A percentile compares a stretch with the other conserved stretches of the same genome.
These are phyloP conservation scores for Protophormia terraenovae DNA, from an alignment of 2,888 invertebrate genomes.

Conservation along the genomic window DNA sequence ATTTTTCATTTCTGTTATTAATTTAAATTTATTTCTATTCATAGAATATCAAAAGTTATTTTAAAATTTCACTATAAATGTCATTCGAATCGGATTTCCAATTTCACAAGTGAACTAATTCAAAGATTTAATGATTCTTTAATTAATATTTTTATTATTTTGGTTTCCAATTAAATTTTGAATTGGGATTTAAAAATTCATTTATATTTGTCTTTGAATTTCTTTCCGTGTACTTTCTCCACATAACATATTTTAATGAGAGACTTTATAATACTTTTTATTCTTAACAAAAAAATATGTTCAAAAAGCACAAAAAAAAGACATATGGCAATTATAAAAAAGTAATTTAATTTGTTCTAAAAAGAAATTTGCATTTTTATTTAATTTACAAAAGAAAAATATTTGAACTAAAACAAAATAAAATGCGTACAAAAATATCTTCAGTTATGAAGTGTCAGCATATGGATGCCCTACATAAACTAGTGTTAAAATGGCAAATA, in stretches of 20 bases:
- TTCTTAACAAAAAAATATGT: neutral
- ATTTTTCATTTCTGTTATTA: too few species aligned
- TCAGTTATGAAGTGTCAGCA: neutral
- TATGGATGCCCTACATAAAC: constrained; percentile 4
- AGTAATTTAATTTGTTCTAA: constrained; percentile 46
- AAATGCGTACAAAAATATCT: constrained; percentile 1
- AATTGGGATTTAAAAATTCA: too few species aligned
- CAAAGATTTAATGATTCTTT: too few species aligned
- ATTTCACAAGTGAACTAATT: too few species aligned
- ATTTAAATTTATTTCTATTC: too few species aligned
- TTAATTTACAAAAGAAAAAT: constrained; percentile 20
- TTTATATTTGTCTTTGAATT: neutral
- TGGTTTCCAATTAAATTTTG: too few species aligned
- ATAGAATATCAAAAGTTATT: too few species aligned
- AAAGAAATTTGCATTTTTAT: constrained; percentile 53
- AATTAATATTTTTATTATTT: too few species aligned
- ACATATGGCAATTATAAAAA: constrained; percentile 45
- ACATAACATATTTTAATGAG: constrained; percentile 5
- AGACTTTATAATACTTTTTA: constrained; percentile 7
- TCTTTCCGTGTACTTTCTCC: neutral
- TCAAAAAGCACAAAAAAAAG: neutral
- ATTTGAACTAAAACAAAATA: neutral
- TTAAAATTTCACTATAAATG: too few species aligned
- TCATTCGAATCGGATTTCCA: too few species aligned
- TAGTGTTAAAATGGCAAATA: neutral